Percentiles rank a stretch among this genome's conserved stretches.
These are phyloP conservation scores for Ochropacha duplaris DNA, from an alignment of 2,888 invertebrate genomes.

Conservation along the genomic window DNA sequence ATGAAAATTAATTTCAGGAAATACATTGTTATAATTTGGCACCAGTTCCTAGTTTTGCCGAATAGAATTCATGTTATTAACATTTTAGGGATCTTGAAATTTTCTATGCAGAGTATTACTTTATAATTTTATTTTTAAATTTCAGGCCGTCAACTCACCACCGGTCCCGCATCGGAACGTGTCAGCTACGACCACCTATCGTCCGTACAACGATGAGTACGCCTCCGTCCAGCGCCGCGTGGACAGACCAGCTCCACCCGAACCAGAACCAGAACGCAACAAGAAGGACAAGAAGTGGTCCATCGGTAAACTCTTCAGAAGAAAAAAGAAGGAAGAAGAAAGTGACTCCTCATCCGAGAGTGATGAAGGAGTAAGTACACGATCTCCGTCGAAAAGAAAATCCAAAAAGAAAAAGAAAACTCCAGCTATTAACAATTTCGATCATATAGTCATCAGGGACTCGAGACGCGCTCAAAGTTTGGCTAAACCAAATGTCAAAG, in stretches of 20 bases:
- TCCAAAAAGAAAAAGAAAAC: conserved; percentile 80
- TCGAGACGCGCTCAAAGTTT: conserved; percentile 78
- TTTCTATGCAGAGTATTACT: neutral
- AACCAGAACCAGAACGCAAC: conserved; percentile 64
- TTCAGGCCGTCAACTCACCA: conserved; percentile 81
- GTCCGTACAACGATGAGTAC: conserved; percentile 72
- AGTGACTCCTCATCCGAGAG: conserved; percentile 82
- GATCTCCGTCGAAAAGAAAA: conserved; percentile 69
- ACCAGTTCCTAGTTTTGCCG: too few species aligned
- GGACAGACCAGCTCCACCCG: conserved; percentile 57
- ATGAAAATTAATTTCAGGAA: neutral
- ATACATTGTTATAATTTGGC: neutral
- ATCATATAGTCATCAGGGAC: conserved; percentile 85
- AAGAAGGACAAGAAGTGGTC: conserved; percentile 90
- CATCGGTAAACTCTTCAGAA: conserved; percentile 89
- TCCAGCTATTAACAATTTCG: conserved; percentile 83
- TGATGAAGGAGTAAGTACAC: conserved; percentile 70
- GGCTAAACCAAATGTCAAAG: conserved; percentile 63
- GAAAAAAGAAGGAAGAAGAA: conserved; percentile 87
- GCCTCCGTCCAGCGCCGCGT: conserved; percentile 61
- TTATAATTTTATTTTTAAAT: conserved; percentile 37
- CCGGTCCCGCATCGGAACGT: conserved; percentile 74
- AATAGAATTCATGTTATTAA: too few species aligned
- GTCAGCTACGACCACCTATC: conserved; percentile 56
- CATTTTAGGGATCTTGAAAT: too few species aligned